Percentiles rank a stretch among this genome's conserved stretches.
Evolutionary conservation across 2,797 vertebrate genomes (phyloP).

Genomic region (Clarias laeviceps): DNA sequence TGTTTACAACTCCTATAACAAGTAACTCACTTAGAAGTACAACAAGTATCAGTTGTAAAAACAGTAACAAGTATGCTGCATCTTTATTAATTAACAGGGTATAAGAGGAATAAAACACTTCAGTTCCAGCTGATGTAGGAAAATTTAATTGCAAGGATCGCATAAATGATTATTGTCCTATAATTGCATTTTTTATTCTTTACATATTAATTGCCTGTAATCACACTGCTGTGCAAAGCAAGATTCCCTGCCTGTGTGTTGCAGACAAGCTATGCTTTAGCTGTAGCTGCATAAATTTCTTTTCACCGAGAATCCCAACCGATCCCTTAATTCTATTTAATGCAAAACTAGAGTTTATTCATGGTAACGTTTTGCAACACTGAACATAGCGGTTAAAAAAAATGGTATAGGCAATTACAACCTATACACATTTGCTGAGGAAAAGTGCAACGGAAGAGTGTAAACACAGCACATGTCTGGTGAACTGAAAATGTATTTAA

Average conservation of each 20-base stretch:
- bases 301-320: not conserved
- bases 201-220: not conserved
- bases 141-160: not conserved
- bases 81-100: not conserved
- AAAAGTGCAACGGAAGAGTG: not conserved
- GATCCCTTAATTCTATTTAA: not conserved
- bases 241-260: not conserved
- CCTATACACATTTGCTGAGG: not conserved
- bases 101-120: conserved; percentile 5
- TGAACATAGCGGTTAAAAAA: not conserved
- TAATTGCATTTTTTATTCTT: not conserved
- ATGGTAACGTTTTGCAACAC: not conserved
- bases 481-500: not conserved
- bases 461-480: not conserved
- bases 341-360: not conserved
- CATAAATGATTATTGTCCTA: not conserved
- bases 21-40: no score
- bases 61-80: not conserved
- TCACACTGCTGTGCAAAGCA: not conserved
- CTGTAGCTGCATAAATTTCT: not conserved
- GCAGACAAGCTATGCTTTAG: not conserved
- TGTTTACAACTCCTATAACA: not conserved
- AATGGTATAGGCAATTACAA: not conserved
- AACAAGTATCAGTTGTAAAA: not conserved
- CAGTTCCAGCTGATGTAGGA: not conserved